Evolutionary conservation across 2,888 invertebrate species (phyloP).

Genomic region (Drosophila infuscata): DNA sequence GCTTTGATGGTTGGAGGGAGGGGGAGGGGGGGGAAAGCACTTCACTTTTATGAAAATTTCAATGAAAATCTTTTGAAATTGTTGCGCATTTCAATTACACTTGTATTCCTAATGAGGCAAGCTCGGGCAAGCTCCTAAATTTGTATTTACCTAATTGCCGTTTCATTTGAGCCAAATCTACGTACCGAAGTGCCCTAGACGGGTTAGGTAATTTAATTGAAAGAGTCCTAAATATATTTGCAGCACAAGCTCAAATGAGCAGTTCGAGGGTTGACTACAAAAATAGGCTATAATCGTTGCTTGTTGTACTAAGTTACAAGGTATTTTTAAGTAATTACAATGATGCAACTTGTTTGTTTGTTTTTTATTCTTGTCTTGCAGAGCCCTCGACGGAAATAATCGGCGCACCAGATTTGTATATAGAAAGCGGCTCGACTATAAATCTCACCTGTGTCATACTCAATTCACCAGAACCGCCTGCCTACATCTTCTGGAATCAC

Average conservation of each 20-base stretch:
- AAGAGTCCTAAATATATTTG: conserved; percentile 8
- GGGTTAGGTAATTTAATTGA: conserved; percentile 13
- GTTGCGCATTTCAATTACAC: conserved; percentile 57
- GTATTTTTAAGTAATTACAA: conserved; percentile 9
- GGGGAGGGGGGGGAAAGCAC: conserved; percentile 2
- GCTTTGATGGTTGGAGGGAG: not conserved
- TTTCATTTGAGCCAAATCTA: conserved; percentile 46
- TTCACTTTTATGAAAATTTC: conserved; percentile 39
- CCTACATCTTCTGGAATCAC: conserved; percentile 97
- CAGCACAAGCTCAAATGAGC: not conserved
- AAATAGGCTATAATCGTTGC: not conserved
- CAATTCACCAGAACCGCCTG: conserved; percentile 96
- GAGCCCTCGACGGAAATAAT: conserved; percentile 97
- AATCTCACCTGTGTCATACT: conserved; percentile 96
- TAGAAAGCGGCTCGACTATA: conserved; percentile 96
- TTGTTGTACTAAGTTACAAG: not conserved
- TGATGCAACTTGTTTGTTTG: conserved; percentile 5
- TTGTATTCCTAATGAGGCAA: conserved; percentile 51
- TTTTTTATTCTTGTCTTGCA: conserved; percentile 85
- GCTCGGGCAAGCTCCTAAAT: conserved; percentile 23
- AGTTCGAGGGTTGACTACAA: not conserved
- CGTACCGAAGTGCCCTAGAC: conserved; percentile 10
- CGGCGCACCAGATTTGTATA: conserved; percentile 96
- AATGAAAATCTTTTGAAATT: conserved; percentile 50
- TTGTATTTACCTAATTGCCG: conserved; percentile 51